phyloP scores from a whole-genome alignment of 2,888 invertebrate genomes.

The Apodemia zela region DNA sequence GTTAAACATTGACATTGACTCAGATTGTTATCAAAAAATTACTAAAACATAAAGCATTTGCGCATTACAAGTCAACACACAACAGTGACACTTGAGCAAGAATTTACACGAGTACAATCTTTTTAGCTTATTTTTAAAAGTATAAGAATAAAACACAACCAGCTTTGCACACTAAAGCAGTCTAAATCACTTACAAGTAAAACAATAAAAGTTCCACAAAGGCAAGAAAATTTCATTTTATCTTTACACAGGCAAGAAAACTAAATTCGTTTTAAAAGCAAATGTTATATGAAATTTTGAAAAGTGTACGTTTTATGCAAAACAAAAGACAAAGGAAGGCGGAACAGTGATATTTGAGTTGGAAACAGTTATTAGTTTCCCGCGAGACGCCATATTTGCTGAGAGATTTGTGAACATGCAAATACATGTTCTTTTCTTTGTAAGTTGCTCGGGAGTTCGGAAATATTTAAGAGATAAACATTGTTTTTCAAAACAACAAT shows the following conservation, averaged over 20 bases:
- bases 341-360: constrained; percentile 28
- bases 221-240: constrained; percentile 9
- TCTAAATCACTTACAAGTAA: constrained; percentile 6
- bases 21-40: no score
- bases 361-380: constrained; percentile 32
- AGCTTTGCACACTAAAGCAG: neutral
- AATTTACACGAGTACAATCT: no score
- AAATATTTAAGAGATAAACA: constrained; percentile 3
- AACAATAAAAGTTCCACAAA: neutral
- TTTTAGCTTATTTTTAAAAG: no score
- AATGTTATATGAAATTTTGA: constrained; percentile 15
- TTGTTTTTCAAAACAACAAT: neutral
- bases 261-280: constrained; percentile 14
- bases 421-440: constrained; percentile 16
- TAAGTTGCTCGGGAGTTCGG: neutral
- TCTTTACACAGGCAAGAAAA: constrained; percentile 7
- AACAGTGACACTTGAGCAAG: no score
- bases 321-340: constrained; percentile 20
- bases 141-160: no score
- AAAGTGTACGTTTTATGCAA: constrained; percentile 18
- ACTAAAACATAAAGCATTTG: no score
- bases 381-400: constrained; percentile 18
- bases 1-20: no score
- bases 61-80: no score
- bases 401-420: constrained; percentile 19